Evolutionary conservation across 2,113 vertebrate genomes (phyloP).

Genomic region (Machaerirhynchus nigripectus): DNA sequence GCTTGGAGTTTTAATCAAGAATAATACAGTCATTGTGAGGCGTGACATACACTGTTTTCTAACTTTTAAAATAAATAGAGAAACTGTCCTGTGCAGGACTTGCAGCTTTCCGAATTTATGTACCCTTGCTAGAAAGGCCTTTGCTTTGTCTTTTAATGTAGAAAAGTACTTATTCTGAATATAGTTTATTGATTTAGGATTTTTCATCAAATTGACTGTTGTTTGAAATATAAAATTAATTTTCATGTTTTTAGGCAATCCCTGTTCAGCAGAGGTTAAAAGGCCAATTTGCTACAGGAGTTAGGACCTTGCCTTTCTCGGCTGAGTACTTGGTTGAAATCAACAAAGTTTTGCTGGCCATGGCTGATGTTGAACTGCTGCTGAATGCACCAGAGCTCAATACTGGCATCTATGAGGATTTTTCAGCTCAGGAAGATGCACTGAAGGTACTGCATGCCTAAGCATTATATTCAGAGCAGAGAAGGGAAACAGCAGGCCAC

Average conservation of each 20-base stretch:
- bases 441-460: slow-evolving; percentile 78
- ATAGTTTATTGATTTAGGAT: neutral
- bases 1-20: neutral
- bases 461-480: neutral
- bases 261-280: slow-evolving; percentile 53
- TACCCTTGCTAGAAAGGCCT: neutral
- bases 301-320: slow-evolving; percentile 64
- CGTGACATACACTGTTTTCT: neutral
- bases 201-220: neutral
- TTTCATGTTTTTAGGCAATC: slow-evolving; percentile 35
- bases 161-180: neutral
- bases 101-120: neutral
- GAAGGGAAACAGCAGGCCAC: neutral
- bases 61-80: neutral
- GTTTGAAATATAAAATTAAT: neutral
- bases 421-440: slow-evolving; percentile 88
- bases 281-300: slow-evolving; percentile 6
- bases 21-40: neutral
- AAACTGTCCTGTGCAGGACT: neutral
- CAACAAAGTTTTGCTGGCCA: slow-evolving; percentile 86
- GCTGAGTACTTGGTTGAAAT: slow-evolving; percentile 88
- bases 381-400: slow-evolving; percentile 88
- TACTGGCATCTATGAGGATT: slow-evolving; percentile 84
- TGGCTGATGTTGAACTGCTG: slow-evolving; percentile 88
- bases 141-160: neutral